Evolutionary conservation across 2,888 invertebrate genomes (phyloP).

Genomic region (Lycaena phlaeas): DNA sequence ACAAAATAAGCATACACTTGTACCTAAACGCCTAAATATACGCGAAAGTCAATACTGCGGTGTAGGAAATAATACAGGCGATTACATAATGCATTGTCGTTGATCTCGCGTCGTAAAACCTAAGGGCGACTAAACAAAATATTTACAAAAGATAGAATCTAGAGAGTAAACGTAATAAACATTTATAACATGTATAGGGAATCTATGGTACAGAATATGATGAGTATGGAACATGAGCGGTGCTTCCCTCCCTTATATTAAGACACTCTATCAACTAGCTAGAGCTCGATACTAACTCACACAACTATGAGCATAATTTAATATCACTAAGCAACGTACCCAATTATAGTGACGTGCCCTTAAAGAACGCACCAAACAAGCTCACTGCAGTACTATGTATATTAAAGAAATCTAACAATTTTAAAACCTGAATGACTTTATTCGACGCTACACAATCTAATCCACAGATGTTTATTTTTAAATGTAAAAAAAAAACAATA

Average conservation of each 20-base stretch:
- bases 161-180: slow-evolving; percentile 20
- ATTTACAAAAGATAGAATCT: slow-evolving; percentile 15
- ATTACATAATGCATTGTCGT: slow-evolving; percentile 54
- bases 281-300: slow-evolving; percentile 63
- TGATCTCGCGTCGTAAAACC: slow-evolving; percentile 26
- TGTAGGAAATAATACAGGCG: slow-evolving; percentile 52
- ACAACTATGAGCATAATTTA: slow-evolving; percentile 63
- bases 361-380: slow-evolving; percentile 43
- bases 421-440: slow-evolving; percentile 1
- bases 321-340: slow-evolving; percentile 64
- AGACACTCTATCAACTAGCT: slow-evolving; percentile 57
- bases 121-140: slow-evolving; percentile 7
- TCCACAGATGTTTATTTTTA: slow-evolving; percentile 6
- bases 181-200: slow-evolving; percentile 23
- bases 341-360: slow-evolving; percentile 37
- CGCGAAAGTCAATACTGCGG: slow-evolving; percentile 67
- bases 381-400: slow-evolving; percentile 26
- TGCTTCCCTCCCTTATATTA: slow-evolving; percentile 31
- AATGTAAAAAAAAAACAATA: too few species aligned
- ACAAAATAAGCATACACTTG: slow-evolving; percentile 67
- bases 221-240: slow-evolving; percentile 28
- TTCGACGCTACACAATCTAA: slow-evolving; percentile 2
- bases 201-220: slow-evolving; percentile 18
- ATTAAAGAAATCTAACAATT: slow-evolving; percentile 5
- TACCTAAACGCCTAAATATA: slow-evolving; percentile 51